A percentile compares a stretch with the other conserved stretches of the same genome.
phyloP scores from a whole-genome alignment of 2,888 invertebrate species.

The Cactoblastis cactorum region DNA sequence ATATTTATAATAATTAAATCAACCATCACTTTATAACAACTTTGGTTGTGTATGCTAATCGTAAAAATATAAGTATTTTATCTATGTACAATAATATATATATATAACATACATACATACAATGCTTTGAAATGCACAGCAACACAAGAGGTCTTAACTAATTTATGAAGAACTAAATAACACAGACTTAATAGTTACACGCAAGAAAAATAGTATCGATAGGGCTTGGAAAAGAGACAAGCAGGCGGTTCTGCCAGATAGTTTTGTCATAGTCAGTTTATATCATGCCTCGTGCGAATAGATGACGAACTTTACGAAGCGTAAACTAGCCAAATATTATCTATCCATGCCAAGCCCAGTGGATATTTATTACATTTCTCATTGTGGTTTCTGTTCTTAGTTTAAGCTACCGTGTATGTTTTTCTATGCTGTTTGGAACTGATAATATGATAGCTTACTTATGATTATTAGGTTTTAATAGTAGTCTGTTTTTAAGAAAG shows the following conservation, averaged over 20 bases:
- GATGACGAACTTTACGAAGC: too few relatives aligned
- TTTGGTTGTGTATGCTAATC: constrained; percentile 80
- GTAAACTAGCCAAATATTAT: too few relatives aligned
- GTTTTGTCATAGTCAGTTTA: too few relatives aligned
- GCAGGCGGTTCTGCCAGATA: neutral
- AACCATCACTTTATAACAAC: constrained; percentile 81
- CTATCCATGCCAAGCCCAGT: too few relatives aligned
- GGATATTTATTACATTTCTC: too few relatives aligned
- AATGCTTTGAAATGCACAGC: constrained; percentile 79
- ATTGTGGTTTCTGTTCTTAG: too few relatives aligned
- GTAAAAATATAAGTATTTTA: constrained; percentile 79
- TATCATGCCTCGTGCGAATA: too few relatives aligned
- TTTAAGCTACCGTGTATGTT: too few relatives aligned
- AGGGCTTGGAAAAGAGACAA: neutral
- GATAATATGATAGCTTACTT: too few relatives aligned
- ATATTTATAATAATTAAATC: constrained; percentile 76
- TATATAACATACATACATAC: constrained; percentile 81
- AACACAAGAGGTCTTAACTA: constrained; percentile 74
- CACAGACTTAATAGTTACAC: constrained; percentile 71
- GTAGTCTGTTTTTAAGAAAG: constrained; percentile 20
- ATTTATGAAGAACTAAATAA: constrained; percentile 73
- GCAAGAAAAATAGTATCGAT: constrained; percentile 48
- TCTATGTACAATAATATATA: constrained; percentile 74
- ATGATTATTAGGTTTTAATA: neutral
- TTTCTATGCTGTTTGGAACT: too few relatives aligned